Evolutionary conservation across 2,797 vertebrate species (phyloP).

Genomic region (Alosa sapidissima): DNA sequence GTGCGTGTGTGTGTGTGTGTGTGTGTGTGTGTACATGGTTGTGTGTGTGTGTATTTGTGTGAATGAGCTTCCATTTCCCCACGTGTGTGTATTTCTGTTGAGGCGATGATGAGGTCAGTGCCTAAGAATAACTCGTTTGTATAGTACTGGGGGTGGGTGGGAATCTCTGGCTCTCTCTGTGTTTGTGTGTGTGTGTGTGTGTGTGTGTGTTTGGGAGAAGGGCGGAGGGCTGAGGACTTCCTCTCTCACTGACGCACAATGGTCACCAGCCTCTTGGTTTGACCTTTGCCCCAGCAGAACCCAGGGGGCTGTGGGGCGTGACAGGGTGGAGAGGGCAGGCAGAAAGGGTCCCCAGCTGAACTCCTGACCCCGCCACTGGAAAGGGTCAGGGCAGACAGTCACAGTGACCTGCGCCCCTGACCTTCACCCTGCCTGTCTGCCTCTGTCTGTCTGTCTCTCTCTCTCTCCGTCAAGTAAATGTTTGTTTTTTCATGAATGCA

Average conservation of each 20-base stretch:
- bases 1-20: not conserved
- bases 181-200: constrained; percentile 22
- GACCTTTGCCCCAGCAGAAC: constrained; percentile 27
- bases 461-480: not conserved
- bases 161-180: not conserved
- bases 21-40: constrained; percentile 29
- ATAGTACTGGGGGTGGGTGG: not conserved
- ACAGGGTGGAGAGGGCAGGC: constrained; percentile 53
- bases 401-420: constrained; percentile 11
- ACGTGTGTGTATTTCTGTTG: constrained; percentile 27
- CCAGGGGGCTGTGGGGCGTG: constrained; percentile 48
- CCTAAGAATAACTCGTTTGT: constrained; percentile 1
- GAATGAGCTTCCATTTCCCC: constrained; percentile 26
- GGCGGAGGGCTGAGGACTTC: constrained; percentile 78
- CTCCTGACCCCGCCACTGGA: constrained; percentile 26
- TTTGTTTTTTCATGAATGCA: not conserved
- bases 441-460: not conserved
- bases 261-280: constrained; percentile 42
- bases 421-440: constrained; percentile 26
- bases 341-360: constrained; percentile 36
- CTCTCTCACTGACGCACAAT: constrained; percentile 68
- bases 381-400: constrained; percentile 15
- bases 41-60: constrained; percentile 23
- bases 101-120: constrained; percentile 27
- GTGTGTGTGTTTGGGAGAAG: constrained; percentile 41